Conservation (phyloP, 2,797 vertebrate species). For the Caiman crocodilus region DNA sequence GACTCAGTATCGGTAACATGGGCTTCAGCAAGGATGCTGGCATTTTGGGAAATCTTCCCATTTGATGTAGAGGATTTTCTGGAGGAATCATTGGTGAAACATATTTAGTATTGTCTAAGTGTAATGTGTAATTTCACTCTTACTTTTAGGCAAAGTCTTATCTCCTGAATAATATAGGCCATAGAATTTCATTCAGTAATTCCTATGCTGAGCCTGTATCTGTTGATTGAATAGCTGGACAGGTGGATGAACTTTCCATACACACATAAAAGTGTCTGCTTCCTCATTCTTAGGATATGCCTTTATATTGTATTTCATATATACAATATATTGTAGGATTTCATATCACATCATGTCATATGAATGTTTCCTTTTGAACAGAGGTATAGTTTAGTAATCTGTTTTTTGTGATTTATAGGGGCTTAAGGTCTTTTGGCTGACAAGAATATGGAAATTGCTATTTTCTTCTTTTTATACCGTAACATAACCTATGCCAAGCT, state of each 20-base stretch:
- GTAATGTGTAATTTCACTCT: too few relatives aligned
- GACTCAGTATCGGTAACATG: too few relatives aligned
- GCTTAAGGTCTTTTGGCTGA: neutral
- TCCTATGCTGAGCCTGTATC: neutral
- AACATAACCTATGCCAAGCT: neutral
- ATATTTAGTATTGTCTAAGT: too few relatives aligned
- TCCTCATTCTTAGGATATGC: neutral
- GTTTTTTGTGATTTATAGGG: neutral
- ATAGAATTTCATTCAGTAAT: neutral
- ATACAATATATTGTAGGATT: neutral
- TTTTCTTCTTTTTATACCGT: slow-evolving; percentile 18
- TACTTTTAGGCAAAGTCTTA: neutral
- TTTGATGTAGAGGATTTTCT: too few relatives aligned
- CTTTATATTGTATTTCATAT: neutral
- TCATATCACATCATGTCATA: neutral
- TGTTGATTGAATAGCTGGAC: rapidly evolving
- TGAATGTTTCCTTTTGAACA: neutral
- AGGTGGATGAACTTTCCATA: neutral
- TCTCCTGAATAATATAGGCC: neutral
- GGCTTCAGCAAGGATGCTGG: neutral
- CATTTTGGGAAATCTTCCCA: neutral
- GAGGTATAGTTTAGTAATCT: neutral
- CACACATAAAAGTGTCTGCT: neutral
- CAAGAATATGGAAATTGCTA: neutral
- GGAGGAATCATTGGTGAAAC: too few relatives aligned